Evolutionary conservation across 2,113 vertebrate species (phyloP), one percentile per base, ranked within the genome.

Genomic region (Myxocyprinus asiaticus): DNA sequence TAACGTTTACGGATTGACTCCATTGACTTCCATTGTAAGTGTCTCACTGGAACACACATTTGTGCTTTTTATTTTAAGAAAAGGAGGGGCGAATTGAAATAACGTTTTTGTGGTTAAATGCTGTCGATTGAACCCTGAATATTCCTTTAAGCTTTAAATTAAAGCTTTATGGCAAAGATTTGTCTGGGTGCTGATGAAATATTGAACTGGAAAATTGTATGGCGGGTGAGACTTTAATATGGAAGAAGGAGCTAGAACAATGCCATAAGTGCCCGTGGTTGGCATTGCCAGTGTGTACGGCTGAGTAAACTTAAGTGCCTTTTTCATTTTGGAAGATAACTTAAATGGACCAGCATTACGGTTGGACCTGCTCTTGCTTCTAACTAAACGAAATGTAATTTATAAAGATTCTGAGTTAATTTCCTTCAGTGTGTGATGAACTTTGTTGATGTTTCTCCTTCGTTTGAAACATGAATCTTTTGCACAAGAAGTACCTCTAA

Each of bases 131-230:
- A 33, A 33, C 22, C 22, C 22, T 33, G 22, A 33, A 33, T 33
- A 33, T 33, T 33, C 22, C 22, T 33, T 33, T 33, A 33, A 33
- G 74, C 74, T 76, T 76, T 76, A 76, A 76, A 76, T 67, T 45
- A 67, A 67, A 67, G 75, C 75, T 76, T 76, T 44, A 22, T 33
- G 44, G 22, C 22, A 33, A 33, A 33, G 22, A 33, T 33, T 33
- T 43, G 45, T 12, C 68, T 42, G 50, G 12, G 44, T 67, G 64
- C 53, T 44, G 68, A 10, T 73, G 9, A 73, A 59, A 45, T 59
- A 45, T 15, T 45, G 42, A 9, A 17, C 69, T 45, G 50, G 67
- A 56, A n/a, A 55, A 15, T 51, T 51, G 48, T 51, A 50, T 67
- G 66, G 66, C 15, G 66, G 45, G 44, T 50, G 22, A 69, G 11